Evolutionary conservation across 2,797 vertebrate species (phyloP), one percentile per base, ranked within the genome.

Genomic region (Mycteria americana): DNA sequence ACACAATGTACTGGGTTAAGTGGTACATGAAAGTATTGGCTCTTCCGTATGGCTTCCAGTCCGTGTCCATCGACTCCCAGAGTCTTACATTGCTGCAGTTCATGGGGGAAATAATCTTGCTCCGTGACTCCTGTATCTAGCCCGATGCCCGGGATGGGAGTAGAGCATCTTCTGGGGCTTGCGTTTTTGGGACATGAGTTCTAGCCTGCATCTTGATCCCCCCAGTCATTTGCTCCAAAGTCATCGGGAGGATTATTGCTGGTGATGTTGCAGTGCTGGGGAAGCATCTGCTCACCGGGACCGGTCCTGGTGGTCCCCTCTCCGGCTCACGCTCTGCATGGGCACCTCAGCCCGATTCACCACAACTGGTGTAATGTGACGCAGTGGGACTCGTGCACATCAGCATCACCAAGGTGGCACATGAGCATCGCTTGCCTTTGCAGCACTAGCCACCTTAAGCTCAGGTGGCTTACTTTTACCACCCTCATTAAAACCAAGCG

Each of bases 1-100:
- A 28, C 2, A 1, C 0, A 0, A 25, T 48, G 35, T 11, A 35
- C 50, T 68, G 50, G 14, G 33, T 39, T 69, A 56, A 77, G 43
- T 43, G 56, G 46, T 43, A 67, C 35, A 3, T 37, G 33, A 54
- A 54, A 65, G 9, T 63, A 31, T 69, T 0, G 2, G 35, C 85
- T 91, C 59, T 54, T 82, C 67, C 1, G 0, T 37, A 23, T 0
- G 15, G 31, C 41, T 70, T 75, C 65, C 45, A 37, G 11, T 33
- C 48, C 2, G 0, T 75, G 30, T 56, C 89, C 73, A 24, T 69
- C 0, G 4, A 3, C 68, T 85, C 31, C 28, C 9, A 18, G 63
- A 37, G 48, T 82, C 35, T 51, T 39, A 7, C 1, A 0, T 14
- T 89, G 59, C 81, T 89, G 60, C 30, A 12, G 27, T 57, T 88